Evolutionary conservation across 2,797 vertebrate species (phyloP), one percentile per base, ranked within the genome.

Genomic region (Spondyliosoma cantharus): DNA sequence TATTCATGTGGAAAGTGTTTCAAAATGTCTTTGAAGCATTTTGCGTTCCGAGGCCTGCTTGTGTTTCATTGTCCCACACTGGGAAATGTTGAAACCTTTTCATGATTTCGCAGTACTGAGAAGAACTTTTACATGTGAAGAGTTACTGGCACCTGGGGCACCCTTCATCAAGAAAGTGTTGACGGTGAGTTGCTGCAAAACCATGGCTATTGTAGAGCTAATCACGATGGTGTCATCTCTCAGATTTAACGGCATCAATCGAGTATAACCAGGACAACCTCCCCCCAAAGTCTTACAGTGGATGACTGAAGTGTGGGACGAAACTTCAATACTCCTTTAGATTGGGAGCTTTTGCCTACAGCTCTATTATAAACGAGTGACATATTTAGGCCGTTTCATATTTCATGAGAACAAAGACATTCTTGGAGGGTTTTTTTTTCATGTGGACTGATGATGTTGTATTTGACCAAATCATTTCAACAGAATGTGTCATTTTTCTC

Each of bases 81-180:
- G 12, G 1, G 49, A 74, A 63, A 24, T 62, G 11, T 2, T 78
- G 13, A 56, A 29, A 49, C 12, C 3, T 67, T 64, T 71, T 14
- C 20, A 50, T 75, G 65, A 13, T 76, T 66, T 78, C 68, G 32
- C 87, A 98, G 96, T 97, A 59, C 92, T 96, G 48, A 93, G 85
- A 90, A 95, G 91, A 90, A 87, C 84, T 0, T 84, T 95, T 80
- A 96, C 96, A 76, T 95, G 94, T 14, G 95, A 96, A 29, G 96
- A 98, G 80, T 90, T 97, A 61, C 64, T 97, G 89, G 92, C 93
- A 78, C 95, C 96, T 0, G 96, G 95, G 45, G 95, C 95, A n/a
- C 95, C 96, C 0, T 97, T 96, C 72, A 74, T 95, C 82, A 96
- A 95, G 91, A 96, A 88, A 92, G 95, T 95, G 0, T 85, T 98